phyloP scores from a whole-genome alignment of 2,113 vertebrate genomes.

The Motacilla tschutschensis region DNA sequence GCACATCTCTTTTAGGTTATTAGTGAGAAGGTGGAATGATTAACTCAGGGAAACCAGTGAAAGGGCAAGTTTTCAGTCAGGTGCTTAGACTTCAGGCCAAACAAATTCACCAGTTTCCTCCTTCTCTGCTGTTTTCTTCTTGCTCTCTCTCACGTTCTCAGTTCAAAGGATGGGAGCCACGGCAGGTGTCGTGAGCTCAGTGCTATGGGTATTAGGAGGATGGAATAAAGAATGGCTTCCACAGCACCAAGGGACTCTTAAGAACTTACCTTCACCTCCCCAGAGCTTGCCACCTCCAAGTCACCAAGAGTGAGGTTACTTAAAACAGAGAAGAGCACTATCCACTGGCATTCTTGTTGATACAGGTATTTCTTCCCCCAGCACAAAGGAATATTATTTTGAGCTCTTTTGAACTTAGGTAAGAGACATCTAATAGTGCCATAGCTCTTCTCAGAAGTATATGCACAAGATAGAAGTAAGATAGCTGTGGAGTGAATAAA shows the following conservation, averaged over 20 bases:
- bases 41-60: neutral
- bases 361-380: neutral
- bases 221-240: neutral
- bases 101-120: neutral
- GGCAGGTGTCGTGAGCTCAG: neutral
- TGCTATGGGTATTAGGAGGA: rapidly evolving
- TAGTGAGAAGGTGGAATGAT: neutral
- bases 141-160: neutral
- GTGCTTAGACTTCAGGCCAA: neutral
- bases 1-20: neutral
- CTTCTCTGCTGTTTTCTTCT: neutral
- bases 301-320: neutral
- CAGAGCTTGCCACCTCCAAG: neutral
- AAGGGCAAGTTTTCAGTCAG: neutral
- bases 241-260: neutral
- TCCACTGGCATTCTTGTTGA: neutral
- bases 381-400: neutral
- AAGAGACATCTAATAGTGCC: neutral
- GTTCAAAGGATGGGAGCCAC: neutral
- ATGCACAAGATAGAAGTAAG: neutral
- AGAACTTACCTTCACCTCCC: neutral
- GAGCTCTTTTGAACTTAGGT: neutral
- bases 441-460: neutral
- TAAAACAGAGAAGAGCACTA: neutral
- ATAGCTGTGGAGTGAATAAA: neutral